Evolutionary conservation across 2,888 invertebrate species (phyloP).

Genomic region (Argyresthia goedartella): DNA sequence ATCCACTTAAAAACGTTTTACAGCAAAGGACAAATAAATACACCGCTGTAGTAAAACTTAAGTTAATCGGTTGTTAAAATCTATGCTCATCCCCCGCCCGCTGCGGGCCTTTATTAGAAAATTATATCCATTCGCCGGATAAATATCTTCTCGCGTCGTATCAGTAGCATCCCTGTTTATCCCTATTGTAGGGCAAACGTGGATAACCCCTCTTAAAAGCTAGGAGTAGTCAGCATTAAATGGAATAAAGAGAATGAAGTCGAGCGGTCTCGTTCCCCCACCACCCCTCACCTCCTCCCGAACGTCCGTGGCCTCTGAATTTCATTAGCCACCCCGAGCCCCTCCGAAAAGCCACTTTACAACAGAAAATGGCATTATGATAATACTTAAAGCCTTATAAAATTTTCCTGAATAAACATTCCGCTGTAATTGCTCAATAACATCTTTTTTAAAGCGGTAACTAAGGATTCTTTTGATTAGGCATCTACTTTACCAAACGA

Average conservation of each 20-base stretch:
- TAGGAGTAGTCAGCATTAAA: conserved; percentile 71
- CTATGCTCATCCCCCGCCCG: conserved; percentile 53
- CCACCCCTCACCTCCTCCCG: conserved; percentile 12
- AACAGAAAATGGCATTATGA: conserved; percentile 66
- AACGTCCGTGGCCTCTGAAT: conserved; percentile 55
- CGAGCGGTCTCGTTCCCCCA: conserved; percentile 49
- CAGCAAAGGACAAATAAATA: not conserved
- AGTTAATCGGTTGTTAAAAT: too few species aligned
- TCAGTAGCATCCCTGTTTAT: conserved; percentile 67
- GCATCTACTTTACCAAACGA: too few species aligned
- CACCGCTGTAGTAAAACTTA: too few species aligned
- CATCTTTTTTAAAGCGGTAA: conserved; percentile 22
- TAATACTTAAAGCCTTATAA: conserved; percentile 66
- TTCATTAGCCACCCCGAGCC: conserved; percentile 59
- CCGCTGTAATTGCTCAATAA: conserved; percentile 57
- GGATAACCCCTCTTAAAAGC: conserved; percentile 71
- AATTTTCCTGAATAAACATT: conserved; percentile 63
- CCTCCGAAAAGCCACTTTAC: conserved; percentile 64
- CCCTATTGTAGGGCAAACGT: conserved; percentile 62
- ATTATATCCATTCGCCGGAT: conserved; percentile 73
- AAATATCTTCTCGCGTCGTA: conserved; percentile 66
- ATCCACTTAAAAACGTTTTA: not conserved
- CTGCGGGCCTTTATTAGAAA: conserved; percentile 67
- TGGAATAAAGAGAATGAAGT: conserved; percentile 69
- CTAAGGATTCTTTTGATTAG: conserved; percentile 23